Base-by-base conservation (phyloP, 2,113 vertebrate species). In the Myocastor coypus region DNA sequence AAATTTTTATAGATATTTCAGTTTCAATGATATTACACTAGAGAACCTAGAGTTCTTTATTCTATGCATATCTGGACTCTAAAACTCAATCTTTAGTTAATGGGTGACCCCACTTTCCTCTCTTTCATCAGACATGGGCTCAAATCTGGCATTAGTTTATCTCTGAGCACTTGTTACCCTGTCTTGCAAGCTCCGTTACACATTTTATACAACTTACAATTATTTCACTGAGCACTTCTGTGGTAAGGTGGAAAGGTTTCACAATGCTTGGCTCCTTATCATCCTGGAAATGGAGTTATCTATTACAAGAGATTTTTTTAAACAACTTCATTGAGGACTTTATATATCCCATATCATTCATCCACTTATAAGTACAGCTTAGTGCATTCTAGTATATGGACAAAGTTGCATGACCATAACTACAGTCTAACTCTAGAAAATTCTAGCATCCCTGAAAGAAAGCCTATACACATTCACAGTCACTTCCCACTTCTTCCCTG, bases 221-320 rank as follows among this genome's bases (percentile, higher is more conserved):
- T 12, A 37, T 69, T 87, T 86, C 66, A 89, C 57, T 64, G 57
- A 50, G 32, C 22, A 40, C 87, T 87, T 82, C 91, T 88, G 40
- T 68, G 26, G n/a, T 87, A 64, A 34, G n/a, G 13, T 26, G 46
- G 59, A 75, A 64, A 16, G 6, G 40, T 75, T 50, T 89, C 22
- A 63, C 55, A n/a, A 57, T 55, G 3, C 73, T 61, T 26, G 83
- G 14, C 64, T 22, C 50, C 32, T 94, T 78, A 24, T 63, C 26
- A 94, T 83, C 26, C 32, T 68, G 32, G 34, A 81, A 94, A 90
- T 42, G 84, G 69, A 96, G 86, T 30, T 32, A 26, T 26, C 75
- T 19, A 8, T 57, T 55, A 40, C 19, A 20, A 37, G 24, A 82
- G 26, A 26, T n/a, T 61, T n/a, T 94, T 34, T 26, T 19, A 59